These are phyloP conservation scores for Eufriesea mexicana DNA, from an alignment of 1,140 invertebrate genomes.

Conservation along the genomic window DNA sequence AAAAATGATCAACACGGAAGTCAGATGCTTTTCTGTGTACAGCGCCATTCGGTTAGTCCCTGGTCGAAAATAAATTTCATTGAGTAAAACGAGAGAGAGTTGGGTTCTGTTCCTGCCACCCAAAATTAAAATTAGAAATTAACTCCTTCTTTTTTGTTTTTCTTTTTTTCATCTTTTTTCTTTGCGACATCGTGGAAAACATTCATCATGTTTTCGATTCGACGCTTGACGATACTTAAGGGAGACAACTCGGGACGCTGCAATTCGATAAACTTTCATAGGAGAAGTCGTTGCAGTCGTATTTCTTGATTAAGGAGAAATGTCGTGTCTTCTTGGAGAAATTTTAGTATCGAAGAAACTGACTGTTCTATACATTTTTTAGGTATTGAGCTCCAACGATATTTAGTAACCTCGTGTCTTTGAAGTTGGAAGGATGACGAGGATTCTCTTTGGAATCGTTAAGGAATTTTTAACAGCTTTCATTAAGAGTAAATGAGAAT, in stretches of 20 bases:
- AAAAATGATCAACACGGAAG: slow-evolving; percentile 19
- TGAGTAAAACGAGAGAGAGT: background rate
- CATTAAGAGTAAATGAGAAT: no score
- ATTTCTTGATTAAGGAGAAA: background rate
- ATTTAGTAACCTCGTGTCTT: background rate
- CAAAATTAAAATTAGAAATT: no score
- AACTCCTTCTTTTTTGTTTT: no score
- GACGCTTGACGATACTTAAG: slow-evolving; percentile 49
- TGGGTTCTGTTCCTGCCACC: background rate
- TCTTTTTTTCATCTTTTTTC: no score
- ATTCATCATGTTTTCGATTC: slow-evolving; percentile 38
- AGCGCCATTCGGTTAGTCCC: background rate
- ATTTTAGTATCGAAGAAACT: slow-evolving; percentile 4
- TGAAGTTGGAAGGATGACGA: background rate
- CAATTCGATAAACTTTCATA: slow-evolving; percentile 37
- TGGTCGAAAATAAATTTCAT: background rate
- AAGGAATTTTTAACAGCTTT: background rate
- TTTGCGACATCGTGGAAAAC: no score
- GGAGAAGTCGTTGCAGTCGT: background rate
- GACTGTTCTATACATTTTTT: background rate
- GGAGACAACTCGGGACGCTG: slow-evolving; percentile 14
- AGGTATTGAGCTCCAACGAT: background rate
- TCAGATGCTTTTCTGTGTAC: background rate
- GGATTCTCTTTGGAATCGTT: background rate
- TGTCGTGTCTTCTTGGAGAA: background rate